Evolutionary conservation across 2,888 invertebrate species (phyloP).

Genomic region (Andrena flavipes): DNA sequence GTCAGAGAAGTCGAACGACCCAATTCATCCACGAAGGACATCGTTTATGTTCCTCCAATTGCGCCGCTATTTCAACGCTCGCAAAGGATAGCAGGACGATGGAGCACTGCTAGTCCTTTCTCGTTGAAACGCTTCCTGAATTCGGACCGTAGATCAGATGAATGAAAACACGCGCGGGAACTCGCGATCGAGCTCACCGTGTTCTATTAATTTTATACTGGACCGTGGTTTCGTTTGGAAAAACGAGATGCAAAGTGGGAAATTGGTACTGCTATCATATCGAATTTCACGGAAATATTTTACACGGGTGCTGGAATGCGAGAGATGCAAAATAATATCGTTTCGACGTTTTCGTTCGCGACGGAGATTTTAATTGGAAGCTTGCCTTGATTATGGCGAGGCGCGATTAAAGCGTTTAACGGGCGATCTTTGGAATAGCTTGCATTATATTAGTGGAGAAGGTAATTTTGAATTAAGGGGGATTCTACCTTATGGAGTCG

Average conservation of each 20-base stretch:
- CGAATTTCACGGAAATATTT: slow-evolving; percentile 10
- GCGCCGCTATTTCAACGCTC: neutral
- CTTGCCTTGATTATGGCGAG: neutral
- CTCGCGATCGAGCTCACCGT: neutral
- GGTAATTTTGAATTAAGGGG: neutral
- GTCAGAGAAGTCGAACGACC: neutral
- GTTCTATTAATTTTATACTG: slow-evolving; percentile 12
- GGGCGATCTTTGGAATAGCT: neutral
- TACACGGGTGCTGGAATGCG: neutral
- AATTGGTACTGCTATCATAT: slow-evolving; percentile 11
- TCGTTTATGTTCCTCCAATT: slow-evolving; percentile 26
- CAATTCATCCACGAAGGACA: slow-evolving; percentile 12
- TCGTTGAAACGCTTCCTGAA: slow-evolving; percentile 7
- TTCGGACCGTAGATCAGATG: slow-evolving; percentile 5
- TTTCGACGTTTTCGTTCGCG: neutral
- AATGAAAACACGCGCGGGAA: neutral
- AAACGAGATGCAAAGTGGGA: neutral
- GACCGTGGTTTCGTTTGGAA: neutral
- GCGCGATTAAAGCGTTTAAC: neutral
- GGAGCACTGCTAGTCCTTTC: neutral
- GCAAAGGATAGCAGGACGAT: slow-evolving; percentile 4
- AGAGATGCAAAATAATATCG: neutral
- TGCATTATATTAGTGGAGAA: neutral
- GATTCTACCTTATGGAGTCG: neutral
- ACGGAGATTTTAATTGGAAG: neutral